phyloP scores from a whole-genome alignment of 2,797 vertebrate genomes.

The Leucoraja ocellata region DNA sequence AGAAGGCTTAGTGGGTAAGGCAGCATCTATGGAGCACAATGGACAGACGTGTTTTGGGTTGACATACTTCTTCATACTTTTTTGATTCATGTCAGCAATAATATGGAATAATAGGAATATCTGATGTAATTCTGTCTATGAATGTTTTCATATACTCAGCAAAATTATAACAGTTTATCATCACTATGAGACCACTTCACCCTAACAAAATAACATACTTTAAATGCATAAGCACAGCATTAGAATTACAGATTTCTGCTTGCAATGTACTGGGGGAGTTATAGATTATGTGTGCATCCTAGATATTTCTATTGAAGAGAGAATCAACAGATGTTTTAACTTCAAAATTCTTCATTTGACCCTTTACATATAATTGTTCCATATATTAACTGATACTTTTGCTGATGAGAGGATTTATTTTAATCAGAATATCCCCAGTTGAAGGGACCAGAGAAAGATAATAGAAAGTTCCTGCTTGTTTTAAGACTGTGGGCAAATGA shows the following conservation, averaged over 20 bases:
- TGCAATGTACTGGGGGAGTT: background rate
- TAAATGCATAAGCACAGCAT: too few species aligned
- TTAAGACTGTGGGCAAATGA: background rate
- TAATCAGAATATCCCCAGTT: background rate
- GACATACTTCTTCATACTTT: too few species aligned
- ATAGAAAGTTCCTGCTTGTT: background rate
- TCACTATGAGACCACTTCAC: background rate
- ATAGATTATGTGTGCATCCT: background rate
- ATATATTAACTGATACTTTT: background rate
- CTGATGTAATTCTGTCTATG: background rate
- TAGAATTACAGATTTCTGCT: background rate
- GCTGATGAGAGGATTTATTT: background rate
- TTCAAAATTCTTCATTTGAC: background rate
- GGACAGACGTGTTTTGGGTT: too few species aligned
- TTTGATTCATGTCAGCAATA: background rate
- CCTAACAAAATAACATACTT: background rate
- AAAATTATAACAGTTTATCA: background rate
- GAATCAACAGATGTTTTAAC: background rate
- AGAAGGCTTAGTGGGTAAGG: background rate
- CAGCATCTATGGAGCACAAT: too few species aligned
- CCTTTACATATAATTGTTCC: background rate
- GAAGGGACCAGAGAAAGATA: background rate
- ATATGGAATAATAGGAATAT: background rate
- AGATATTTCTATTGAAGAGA: background rate
- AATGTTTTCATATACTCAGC: background rate